Evolutionary conservation across 2,113 vertebrate genomes (phyloP), one percentile per base, ranked within the genome.

Genomic region (Ammospiza caudacuta): DNA sequence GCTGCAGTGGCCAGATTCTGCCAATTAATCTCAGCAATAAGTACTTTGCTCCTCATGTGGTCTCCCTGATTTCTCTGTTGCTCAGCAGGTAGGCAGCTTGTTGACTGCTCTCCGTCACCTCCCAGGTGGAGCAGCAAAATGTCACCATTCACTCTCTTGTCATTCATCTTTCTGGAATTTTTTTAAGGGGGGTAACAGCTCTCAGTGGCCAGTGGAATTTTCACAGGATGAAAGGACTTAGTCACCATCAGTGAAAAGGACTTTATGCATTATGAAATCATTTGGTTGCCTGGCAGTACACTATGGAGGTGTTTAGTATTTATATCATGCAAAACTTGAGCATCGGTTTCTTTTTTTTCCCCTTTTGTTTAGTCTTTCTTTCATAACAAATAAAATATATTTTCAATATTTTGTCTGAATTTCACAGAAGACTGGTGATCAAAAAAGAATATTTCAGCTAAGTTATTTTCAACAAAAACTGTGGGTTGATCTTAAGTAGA

Each of bases 1-100:
- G 83, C 67, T 70, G 85, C 73, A 37, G 68, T 21, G 93, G 85
- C 95, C 73, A 80, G 93, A 81, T 94, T 94, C 86, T 95, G 69
- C 64, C 85, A 75, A 64, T 90, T 94, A 86, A 78, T 89, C 76
- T 82, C 46, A 39, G 82, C 35, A 73, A 67, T 68, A 82, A 92
- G 64, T 83, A 44, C 82, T 93, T 90, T 81, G 43, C 76, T 89
- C 79, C 79, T 93, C 80, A 81, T 78, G 82, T 4, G 54, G 85
- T 94, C 86, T 55, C 78, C 12, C 62, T 92, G 90, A 90, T 86
- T 94, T 92, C 44, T 68, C 80, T 78, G 28, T 70, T 85, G 73
- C 94, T 93, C 95, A 92, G 94, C 85, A 83, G 89, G 86, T 61
- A 57, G 66, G 58, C 93, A 75, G 88, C 76, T 83, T 96, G 92